Percentiles rank a stretch among this genome's conserved stretches.
Evolutionary conservation across 1,140 invertebrate genomes (phyloP).

Genomic region (Drosophila erecta): DNA sequence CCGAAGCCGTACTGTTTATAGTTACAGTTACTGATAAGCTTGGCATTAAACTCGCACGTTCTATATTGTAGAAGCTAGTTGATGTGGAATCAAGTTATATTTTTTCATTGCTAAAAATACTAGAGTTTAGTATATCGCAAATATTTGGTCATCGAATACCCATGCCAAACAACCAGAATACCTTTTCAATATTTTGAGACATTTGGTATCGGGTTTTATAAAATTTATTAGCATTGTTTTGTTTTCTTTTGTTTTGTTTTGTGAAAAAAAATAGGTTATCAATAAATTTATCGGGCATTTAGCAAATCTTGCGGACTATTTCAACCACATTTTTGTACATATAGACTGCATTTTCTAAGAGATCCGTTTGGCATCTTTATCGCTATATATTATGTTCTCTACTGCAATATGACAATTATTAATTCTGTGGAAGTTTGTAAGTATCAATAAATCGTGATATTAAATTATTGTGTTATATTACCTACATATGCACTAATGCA

Average conservation of each 20-base stretch:
- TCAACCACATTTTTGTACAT: background rate
- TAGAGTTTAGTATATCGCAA: background rate
- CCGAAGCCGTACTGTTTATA: no score
- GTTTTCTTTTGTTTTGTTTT: constrained; percentile 22
- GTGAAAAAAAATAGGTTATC: background rate
- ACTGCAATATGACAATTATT: background rate
- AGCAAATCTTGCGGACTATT: background rate
- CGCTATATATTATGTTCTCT: background rate
- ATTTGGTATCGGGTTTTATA: constrained; percentile 10
- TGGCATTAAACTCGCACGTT: background rate
- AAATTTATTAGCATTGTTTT: constrained; percentile 6
- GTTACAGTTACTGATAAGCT: no score
- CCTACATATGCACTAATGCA: background rate
- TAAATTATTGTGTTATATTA: background rate
- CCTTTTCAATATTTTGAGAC: constrained; percentile 5
- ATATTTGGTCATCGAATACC: background rate
- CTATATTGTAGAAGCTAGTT: background rate
- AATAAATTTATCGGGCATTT: background rate
- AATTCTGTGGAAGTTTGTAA: background rate
- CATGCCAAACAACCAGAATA: background rate
- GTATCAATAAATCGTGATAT: background rate
- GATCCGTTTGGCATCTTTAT: background rate
- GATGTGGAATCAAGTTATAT: background rate
- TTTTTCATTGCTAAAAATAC: background rate
- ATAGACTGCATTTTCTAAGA: background rate